Percentiles rank a stretch among this genome's conserved stretches.
Evolutionary conservation across 2,888 invertebrate genomes (phyloP).

Genomic region (Troilus luridus): DNA sequence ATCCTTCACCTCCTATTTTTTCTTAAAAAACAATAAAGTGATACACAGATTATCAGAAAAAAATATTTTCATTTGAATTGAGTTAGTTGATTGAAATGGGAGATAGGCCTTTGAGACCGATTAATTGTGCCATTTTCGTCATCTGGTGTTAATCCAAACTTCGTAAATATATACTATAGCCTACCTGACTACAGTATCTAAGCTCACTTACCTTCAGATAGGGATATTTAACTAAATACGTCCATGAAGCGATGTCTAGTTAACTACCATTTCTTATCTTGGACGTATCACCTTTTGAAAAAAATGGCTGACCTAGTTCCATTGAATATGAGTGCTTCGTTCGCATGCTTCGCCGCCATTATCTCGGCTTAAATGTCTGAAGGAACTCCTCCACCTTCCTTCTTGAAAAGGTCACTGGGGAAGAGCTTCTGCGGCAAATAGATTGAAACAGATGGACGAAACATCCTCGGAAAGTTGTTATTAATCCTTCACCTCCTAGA

Average conservation of each 20-base stretch:
- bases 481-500: not conserved
- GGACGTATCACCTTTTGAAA: not conserved
- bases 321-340: not conserved
- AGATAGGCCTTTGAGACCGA: too few relatives aligned
- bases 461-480: not conserved
- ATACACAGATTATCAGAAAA: too few relatives aligned
- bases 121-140: too few relatives aligned
- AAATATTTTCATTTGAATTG: too few relatives aligned
- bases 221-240: too few relatives aligned
- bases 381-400: conserved; percentile 18
- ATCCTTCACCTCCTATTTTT: too few relatives aligned
- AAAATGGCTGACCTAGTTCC: not conserved
- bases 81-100: too few relatives aligned
- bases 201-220: too few relatives aligned
- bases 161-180: too few relatives aligned
- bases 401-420: conserved; percentile 34
- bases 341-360: conserved; percentile 31
- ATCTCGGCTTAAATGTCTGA: not conserved
- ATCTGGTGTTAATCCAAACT: too few relatives aligned
- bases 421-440: conserved; percentile 17
- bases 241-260: not conserved
- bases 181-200: too few relatives aligned
- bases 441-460: not conserved
- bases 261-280: not conserved
- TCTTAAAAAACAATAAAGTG: too few relatives aligned